Conservation (phyloP, 1,140 invertebrate genomes). For the Stenopsyche tienmushanensis region DNA sequence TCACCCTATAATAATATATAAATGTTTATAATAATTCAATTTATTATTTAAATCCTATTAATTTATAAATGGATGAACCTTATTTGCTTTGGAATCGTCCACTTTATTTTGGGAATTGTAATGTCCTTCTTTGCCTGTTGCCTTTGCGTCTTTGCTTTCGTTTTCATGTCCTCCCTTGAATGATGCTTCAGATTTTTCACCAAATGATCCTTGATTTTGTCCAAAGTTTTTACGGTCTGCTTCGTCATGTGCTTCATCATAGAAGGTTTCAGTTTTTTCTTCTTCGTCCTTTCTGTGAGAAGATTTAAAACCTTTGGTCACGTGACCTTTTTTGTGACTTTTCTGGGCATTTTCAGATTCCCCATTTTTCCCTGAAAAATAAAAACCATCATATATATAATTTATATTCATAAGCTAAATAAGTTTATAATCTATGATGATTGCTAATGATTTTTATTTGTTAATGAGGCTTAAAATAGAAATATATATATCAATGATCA, state of each 20-base stretch:
- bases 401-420: not conserved
- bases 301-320: conserved; percentile 63
- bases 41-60: not conserved
- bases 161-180: conserved; percentile 61
- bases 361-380: conserved; percentile 49
- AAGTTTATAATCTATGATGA: not conserved
- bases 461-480: no score
- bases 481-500: no score
- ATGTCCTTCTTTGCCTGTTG: conserved; percentile 58
- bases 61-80: conserved; percentile 50
- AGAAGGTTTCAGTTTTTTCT: conserved; percentile 65
- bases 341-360: conserved; percentile 56
- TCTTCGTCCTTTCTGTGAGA: conserved; percentile 68
- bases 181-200: conserved; percentile 54
- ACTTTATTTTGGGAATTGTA: conserved; percentile 54
- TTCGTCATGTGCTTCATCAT: conserved; percentile 66
- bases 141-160: conserved; percentile 55
- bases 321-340: conserved; percentile 66
- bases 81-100: conserved; percentile 57
- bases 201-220: conserved; percentile 56
- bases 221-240: conserved; percentile 58
- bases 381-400: not conserved
- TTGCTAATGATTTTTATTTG: no score
- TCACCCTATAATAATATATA: conserved; percentile 51
- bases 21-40: not conserved